Evolutionary conservation across 2,888 invertebrate genomes (phyloP), one percentile per base, ranked within the genome.

Genomic region (Ectemnius cavifrons): DNA sequence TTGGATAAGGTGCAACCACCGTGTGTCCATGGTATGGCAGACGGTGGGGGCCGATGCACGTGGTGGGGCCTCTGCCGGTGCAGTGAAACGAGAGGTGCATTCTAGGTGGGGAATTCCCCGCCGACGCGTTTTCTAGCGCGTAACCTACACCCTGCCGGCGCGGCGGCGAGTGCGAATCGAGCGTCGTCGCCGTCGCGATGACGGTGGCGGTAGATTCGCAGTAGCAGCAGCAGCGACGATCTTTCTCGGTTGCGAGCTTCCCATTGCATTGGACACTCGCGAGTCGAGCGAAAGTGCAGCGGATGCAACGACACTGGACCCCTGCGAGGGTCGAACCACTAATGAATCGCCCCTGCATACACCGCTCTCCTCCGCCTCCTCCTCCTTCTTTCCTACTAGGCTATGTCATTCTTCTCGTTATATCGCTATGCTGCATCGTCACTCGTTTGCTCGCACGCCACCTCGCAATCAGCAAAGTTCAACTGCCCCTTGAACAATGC

Each of bases 251-350:
- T 37, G 37, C 37, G 37, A 5, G n/a, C n/a, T 52, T 52, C 8
- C 52, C 52, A 79, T 65, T 76, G 78, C 82, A 78, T 64, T 78
- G 74, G 73, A 58, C 65, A 71, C 56, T 56, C 72, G 59, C 66
- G 68, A 74, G 71, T 64, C 76, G 67, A 83, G 86, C 79, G 85
- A 85, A 85, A 85, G 83, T 84, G 78, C 84, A 80, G 84, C 85
- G 86, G 84, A 84, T 85, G 81, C 83, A 63, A 75, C 84, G 84
- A 84, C 81, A 78, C 83, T 78, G 83, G 83, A 80, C 78, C 82
- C 83, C 79, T 67, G 75, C 80, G 82, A 82, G 78, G 80, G 76
- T 82, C 83, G 76, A 77, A 78, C 83, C 83, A 83, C 78, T 82
- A 82, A 83, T 80, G 81, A 23, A 83, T 83, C 76, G 70, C 64